Conservation (phyloP, 2,888 invertebrate genomes). For the Melieria crassipennis region DNA sequence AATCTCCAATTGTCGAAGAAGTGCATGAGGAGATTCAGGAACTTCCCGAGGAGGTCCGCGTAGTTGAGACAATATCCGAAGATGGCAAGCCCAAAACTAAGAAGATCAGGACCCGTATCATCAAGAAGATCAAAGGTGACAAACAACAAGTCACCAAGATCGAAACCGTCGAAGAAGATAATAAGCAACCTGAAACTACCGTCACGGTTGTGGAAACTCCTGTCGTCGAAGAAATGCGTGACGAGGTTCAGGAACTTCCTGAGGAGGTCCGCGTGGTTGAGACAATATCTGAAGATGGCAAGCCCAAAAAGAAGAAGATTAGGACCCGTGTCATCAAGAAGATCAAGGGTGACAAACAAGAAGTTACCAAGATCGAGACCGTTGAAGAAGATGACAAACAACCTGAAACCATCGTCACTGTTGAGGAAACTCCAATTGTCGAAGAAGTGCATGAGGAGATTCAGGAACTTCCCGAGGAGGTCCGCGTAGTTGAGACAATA, state of each 20-base stretch:
- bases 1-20: slow-evolving; percentile 35
- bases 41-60: slow-evolving; percentile 41
- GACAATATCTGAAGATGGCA: slow-evolving; percentile 38
- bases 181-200: slow-evolving; percentile 58
- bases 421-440: no score
- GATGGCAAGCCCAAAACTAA: slow-evolving; percentile 43
- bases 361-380: slow-evolving; percentile 63
- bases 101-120: slow-evolving; percentile 43
- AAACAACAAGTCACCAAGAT: slow-evolving; percentile 55
- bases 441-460: no score
- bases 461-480: no score
- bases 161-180: slow-evolving; percentile 57
- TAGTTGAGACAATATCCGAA: slow-evolving; percentile 39
- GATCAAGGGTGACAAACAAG: slow-evolving; percentile 48
- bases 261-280: slow-evolving; percentile 40
- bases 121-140: slow-evolving; percentile 42
- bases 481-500: no score
- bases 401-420: no score
- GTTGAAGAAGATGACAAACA: slow-evolving; percentile 49
- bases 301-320: slow-evolving; percentile 52
- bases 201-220: slow-evolving; percentile 49
- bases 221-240: slow-evolving; percentile 29
- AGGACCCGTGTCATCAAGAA: slow-evolving; percentile 61
- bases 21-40: slow-evolving; percentile 11
- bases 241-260: slow-evolving; percentile 26